Base-by-base conservation (phyloP, 2,888 invertebrate species). In the Trachelus tabidus region DNA sequence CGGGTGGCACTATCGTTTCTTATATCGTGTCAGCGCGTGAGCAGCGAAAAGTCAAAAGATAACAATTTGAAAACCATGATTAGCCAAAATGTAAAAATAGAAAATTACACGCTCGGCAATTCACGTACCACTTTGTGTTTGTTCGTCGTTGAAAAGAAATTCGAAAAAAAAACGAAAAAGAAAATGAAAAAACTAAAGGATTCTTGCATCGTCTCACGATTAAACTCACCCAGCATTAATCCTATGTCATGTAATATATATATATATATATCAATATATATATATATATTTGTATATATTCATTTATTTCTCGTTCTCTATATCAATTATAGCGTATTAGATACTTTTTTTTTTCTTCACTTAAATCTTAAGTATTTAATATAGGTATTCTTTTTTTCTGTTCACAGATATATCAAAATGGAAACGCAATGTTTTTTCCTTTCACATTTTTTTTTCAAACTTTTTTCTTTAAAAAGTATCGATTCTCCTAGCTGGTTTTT, bases 341-440 rank as follows among this genome's bases (percentile, higher is more conserved):
- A 88, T 89, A 87, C 87, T 89, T 89, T 87, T 86, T 73, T 56
- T 31, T 86, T 87, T 87, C 84, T 89, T 90, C 88, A 89, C 90
- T 91, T 91, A 91, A 84, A 88, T 84, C 85, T 89, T 88, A 90
- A 86, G 90, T 90, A 89, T 89, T 90, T 89, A 90, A 75, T 33
- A 90, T 90, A 90, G 88, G 87, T 90, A 87, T 88, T 87, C 87
- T 87, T 87, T 87, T 86, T 83, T 83, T 87, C 83, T 86, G 87
- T 86, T 89, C 88, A 87, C 88, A 89, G 88, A 87, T 88, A 87
- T 90, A 87, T 90, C 90, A 91, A 89, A 85, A 87, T 89, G 89
- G 85, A 90, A 90, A 90, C 84, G 84, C 90, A 90, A 89, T 84
- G 81, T 80, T 84, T 75, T 83, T 80, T 81, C 81, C 31, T 73